These are phyloP conservation scores for Hemibagrus guttatus DNA, from an alignment of 2,797 vertebrate genomes.

Conservation along the genomic window DNA sequence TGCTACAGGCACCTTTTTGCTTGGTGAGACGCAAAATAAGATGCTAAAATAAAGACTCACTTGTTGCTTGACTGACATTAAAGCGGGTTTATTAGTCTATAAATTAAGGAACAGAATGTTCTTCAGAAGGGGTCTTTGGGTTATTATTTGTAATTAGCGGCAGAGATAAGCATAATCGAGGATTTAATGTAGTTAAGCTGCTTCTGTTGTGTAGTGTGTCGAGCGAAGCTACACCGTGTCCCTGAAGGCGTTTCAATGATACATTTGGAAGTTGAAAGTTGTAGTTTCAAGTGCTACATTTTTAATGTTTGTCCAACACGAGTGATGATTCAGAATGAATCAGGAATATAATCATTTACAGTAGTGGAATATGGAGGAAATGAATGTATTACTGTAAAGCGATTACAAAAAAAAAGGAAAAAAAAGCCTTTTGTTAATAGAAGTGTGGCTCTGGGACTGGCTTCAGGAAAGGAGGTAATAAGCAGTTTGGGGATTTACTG, in stretches of 20 bases:
- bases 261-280: not conserved
- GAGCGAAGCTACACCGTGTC: slow-evolving; percentile 8
- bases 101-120: slow-evolving; percentile 10
- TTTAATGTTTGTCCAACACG: not conserved
- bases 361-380: not conserved
- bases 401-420: not conserved
- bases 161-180: slow-evolving; percentile 25
- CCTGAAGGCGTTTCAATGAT: slow-evolving; percentile 6
- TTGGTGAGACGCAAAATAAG: not conserved
- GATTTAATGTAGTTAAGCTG: slow-evolving; percentile 30
- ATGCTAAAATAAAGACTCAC: not conserved
- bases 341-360: not conserved
- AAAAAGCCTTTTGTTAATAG: slow-evolving; percentile 16
- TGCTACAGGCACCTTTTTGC: not conserved
- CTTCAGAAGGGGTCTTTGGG: not conserved
- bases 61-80: not conserved
- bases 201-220: slow-evolving; percentile 10
- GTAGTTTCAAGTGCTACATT: not conserved
- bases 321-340: slow-evolving; percentile 5
- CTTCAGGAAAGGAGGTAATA: slow-evolving; percentile 44
- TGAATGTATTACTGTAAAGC: not conserved
- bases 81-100: not conserved
- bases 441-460: slow-evolving; percentile 38
- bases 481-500: slow-evolving; percentile 58
- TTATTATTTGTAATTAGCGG: slow-evolving; percentile 28